Base-by-base conservation (phyloP, 1,140 invertebrate genomes). In the Hestina assimilis region DNA sequence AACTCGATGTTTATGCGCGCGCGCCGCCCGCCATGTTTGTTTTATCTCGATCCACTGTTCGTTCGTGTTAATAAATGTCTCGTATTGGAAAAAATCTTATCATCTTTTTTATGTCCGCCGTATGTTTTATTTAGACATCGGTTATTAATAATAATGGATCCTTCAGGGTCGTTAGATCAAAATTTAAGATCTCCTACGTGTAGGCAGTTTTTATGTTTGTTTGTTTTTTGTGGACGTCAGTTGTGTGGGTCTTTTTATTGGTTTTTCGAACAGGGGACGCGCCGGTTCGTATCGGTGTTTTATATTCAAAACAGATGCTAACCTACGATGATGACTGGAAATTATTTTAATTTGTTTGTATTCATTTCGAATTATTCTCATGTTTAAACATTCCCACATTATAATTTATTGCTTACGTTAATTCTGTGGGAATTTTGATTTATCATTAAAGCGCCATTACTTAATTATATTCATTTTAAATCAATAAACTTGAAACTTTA, bases 81-180 rank as follows among this genome's bases (percentile, higher is more conserved):
- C 72, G 74, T 79, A 84, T 79, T 73, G 66, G 66, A 79, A 77
- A 80, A 81, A 79, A 73, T 69, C 53, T 66, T 71, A 67, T 75
- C 73, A 53, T 68, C 58, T 53, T 73, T 83, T 78, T 76, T 76
- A 74, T 72, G 67, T 62, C 48, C 59, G 59, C 65, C 73, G 74
- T 83, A 78, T 74, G 79, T 83, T 86, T 87, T 86, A 87, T 85
- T 87, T 87, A 79, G 81, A 87, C 79, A 79, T 79, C 69, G 81
- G 80, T 86, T 87, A 87, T 87, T 86, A 86, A 83, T 84, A 86
- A 83, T 85, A 86, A 83, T 84, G 79, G 72, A 79, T 79, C 72
- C 78, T 81, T 72, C 68, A 66, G 72, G 68, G 73, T 81, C 75
- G 77, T 85, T 83, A 81, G 80, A 86, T 86, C 84, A 79, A 82